Evolutionary conservation across 1,140 invertebrate species (phyloP).

Genomic region (Sarcophaga peregrina): DNA sequence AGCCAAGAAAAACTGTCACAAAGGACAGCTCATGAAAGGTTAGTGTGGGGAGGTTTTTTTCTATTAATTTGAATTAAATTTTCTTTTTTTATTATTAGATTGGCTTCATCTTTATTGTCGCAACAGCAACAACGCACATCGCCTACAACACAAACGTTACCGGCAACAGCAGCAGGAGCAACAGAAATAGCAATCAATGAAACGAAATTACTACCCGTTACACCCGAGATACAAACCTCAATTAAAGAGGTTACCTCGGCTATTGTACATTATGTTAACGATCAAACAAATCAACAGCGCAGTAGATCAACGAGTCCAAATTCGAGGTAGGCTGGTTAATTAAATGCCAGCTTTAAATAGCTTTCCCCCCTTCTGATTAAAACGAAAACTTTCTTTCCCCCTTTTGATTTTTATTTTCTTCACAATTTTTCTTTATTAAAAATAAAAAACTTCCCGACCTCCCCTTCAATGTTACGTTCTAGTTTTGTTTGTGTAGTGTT

Average conservation of each 20-base stretch:
- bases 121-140: constrained; percentile 58
- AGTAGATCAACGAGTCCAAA: constrained; percentile 67
- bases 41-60: constrained; percentile 40
- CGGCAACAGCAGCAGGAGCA: constrained; percentile 47
- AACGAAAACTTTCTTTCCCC: not conserved
- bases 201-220: constrained; percentile 66
- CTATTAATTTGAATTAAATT: not conserved
- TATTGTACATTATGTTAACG: constrained; percentile 91
- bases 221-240: constrained; percentile 85
- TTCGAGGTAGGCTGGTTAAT: constrained; percentile 58
- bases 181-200: constrained; percentile 43
- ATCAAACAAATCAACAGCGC: constrained; percentile 65
- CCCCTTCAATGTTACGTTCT: not conserved
- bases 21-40: constrained; percentile 84
- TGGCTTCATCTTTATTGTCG: constrained; percentile 75
- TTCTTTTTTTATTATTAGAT: constrained; percentile 59
- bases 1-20: constrained; percentile 82
- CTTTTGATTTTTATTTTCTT: not conserved
- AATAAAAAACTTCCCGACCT: not conserved
- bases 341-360: constrained; percentile 31
- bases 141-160: constrained; percentile 56
- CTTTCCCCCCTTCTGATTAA: not conserved
- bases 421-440: not conserved
- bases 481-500: not conserved
- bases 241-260: constrained; percentile 93